Evolutionary conservation across 2,888 invertebrate genomes (phyloP).

Genomic region (Acleris cristana): DNA sequence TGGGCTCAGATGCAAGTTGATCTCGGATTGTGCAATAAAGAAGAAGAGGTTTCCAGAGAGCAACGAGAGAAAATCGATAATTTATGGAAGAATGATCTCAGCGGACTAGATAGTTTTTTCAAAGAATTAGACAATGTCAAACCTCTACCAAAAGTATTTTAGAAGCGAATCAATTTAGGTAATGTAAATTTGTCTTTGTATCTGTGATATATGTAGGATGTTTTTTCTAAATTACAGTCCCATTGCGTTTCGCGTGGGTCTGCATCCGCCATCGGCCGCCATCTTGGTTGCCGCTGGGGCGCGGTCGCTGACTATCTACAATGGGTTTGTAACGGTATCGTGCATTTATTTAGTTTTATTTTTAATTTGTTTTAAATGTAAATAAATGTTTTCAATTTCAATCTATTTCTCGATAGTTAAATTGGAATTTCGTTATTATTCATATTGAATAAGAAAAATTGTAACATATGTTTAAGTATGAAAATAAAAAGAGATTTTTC

Average conservation of each 20-base stretch:
- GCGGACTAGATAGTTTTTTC: conserved; percentile 87
- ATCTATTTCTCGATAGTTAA: conserved; percentile 64
- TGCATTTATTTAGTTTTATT: conserved; percentile 68
- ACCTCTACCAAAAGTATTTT: conserved; percentile 59
- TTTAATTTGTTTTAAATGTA: conserved; percentile 42
- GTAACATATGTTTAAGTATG: conserved; percentile 83
- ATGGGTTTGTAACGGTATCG: conserved; percentile 85
- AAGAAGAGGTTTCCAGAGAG: conserved; percentile 74
- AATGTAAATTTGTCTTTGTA: conserved; percentile 68
- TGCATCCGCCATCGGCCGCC: conserved; percentile 81
- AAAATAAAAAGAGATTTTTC: conserved; percentile 69
- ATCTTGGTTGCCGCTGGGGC: conserved; percentile 84
- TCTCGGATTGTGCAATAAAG: conserved; percentile 73
- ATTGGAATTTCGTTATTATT: conserved; percentile 78
- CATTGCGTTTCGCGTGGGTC: conserved; percentile 84
- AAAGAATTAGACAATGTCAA: conserved; percentile 85
- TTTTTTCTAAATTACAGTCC: conserved; percentile 84
- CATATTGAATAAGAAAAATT: conserved; percentile 81
- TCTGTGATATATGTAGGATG: conserved; percentile 82
- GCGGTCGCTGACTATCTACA: conserved; percentile 84
- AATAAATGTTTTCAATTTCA: conserved; percentile 70
- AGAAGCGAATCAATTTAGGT: conserved; percentile 64
- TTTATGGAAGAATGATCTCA: conserved; percentile 85
- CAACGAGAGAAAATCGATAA: conserved; percentile 76
- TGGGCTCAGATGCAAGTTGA: conserved; percentile 84